Evolutionary conservation across 1,140 invertebrate species (phyloP), one percentile per base, ranked within the genome.

Genomic region (Lucilia cuprina): DNA sequence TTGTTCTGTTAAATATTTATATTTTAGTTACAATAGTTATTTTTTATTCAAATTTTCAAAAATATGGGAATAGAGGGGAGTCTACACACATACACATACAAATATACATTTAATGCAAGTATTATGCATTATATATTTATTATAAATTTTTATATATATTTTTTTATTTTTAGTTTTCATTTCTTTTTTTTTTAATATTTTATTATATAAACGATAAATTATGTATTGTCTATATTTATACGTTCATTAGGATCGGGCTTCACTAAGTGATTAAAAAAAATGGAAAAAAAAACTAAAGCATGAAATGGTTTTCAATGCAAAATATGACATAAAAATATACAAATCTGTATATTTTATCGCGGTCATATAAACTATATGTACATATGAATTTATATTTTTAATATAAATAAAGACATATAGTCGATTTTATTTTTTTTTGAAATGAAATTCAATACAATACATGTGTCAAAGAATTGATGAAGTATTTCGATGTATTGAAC

Each of bases 291-390:
- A 80, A 50, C 19, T 4, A 80, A 80, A 80, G 77, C 77, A 88
- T 90, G 89, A 90, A 90, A 90, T 89, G 89, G 89, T 87, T 90
- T 90, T 90, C 90, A 85, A 90, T 90, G 89, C 77, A 80, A 49
- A 30, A 80, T 19, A 70, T 70, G 65, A 70, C 65, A 70, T 25
- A 70, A 70, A 70, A 70, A 70, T 70, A 70, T 70, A n/a, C 55
- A n/a, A 60, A 21, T 70, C 25, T 70, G 9, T 21, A 10, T 70
- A 21, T n/a, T 70, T 70, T n/a, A 10, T 70, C 41, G 10, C 41
- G 41, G 41, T 41, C 65, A 21, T 70, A 55, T 12, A 55, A 55
- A 60, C 13, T n/a, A 60, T 60, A 60, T 17, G n/a, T 60, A 7
- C 14, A 14, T 60, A 9, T 8, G 65, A 70, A 70, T 17, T 60